phyloP scores from a whole-genome alignment of 2,888 invertebrate species.

The Hydropsyche betteni region DNA sequence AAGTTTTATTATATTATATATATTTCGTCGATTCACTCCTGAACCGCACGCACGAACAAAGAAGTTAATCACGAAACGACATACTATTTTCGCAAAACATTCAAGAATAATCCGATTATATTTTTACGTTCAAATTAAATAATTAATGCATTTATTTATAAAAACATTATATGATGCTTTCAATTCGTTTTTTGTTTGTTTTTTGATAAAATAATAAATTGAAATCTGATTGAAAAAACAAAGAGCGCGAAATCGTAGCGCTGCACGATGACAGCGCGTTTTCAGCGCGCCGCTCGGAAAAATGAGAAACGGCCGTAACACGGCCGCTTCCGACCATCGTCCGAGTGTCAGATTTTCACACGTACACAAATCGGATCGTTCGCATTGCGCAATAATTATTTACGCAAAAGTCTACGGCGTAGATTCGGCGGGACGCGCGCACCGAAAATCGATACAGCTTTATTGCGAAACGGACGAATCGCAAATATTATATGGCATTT shows the following conservation, averaged over 20 bases:
- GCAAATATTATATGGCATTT: too few relatives aligned
- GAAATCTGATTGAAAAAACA: not conserved
- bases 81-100: too few relatives aligned
- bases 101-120: too few relatives aligned
- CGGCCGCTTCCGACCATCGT: not conserved
- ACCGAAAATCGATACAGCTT: slow-evolving; percentile 24
- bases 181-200: not conserved
- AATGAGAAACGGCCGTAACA: not conserved
- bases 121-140: too few relatives aligned
- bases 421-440: slow-evolving; percentile 1
- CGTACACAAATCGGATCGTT: slow-evolving; percentile 1
- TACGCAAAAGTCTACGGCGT: slow-evolving; percentile 24
- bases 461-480: slow-evolving; percentile 20
- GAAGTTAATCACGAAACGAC: too few relatives aligned
- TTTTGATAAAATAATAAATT: not conserved
- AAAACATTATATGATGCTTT: too few relatives aligned
- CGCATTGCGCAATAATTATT: slow-evolving; percentile 27
- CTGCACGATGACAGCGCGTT: not conserved
- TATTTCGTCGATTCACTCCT: too few relatives aligned
- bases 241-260: slow-evolving; percentile 1
- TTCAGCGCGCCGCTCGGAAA: not conserved
- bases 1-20: too few relatives aligned
- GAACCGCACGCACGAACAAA: too few relatives aligned
- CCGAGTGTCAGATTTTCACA: not conserved
- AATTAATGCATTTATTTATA: too few relatives aligned